These are phyloP conservation scores for Kryptolebias marmoratus DNA, from an alignment of 2,113 vertebrate species.

Conservation along the genomic window DNA sequence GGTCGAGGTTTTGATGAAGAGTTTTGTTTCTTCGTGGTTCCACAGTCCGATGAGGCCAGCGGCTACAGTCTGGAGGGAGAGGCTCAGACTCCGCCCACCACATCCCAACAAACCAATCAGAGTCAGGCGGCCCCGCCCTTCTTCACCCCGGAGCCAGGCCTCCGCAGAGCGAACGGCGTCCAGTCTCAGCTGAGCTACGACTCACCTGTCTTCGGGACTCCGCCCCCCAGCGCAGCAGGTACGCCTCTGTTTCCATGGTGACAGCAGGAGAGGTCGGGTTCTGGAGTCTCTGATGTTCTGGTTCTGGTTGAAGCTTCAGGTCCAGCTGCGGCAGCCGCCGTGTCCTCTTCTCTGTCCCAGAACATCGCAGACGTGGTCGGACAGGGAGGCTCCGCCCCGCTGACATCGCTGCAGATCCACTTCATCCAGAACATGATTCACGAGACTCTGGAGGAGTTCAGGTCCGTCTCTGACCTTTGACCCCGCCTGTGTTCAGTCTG, in stretches of 20 bases:
- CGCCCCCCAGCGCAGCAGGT: slow-evolving; percentile 58
- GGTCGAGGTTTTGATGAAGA: too few relatives aligned
- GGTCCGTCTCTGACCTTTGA: slow-evolving; percentile 74
- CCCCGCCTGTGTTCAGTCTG: not conserved
- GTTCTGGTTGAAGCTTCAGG: slow-evolving; percentile 13
- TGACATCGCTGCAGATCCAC: slow-evolving; percentile 90
- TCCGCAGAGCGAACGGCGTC: slow-evolving; percentile 78
- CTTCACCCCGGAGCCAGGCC: slow-evolving; percentile 80
- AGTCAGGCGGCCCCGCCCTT: slow-evolving; percentile 52
- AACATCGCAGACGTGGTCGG: slow-evolving; percentile 85
- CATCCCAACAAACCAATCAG: slow-evolving; percentile 50
- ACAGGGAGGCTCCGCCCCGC: slow-evolving; percentile 84
- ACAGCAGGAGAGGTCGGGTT: not conserved
- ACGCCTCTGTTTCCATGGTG: not conserved
- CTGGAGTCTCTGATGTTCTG: not conserved
- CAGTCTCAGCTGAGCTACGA: slow-evolving; percentile 79
- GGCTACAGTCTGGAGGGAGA: slow-evolving; percentile 52
- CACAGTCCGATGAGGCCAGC: slow-evolving; percentile 63
- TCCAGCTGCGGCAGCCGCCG: slow-evolving; percentile 62
- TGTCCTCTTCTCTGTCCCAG: slow-evolving; percentile 86
- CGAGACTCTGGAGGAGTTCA: slow-evolving; percentile 93
- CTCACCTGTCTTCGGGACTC: slow-evolving; percentile 76
- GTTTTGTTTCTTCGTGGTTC: too few relatives aligned
- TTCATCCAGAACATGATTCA: slow-evolving; percentile 98
- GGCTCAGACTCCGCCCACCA: slow-evolving; percentile 41